A percentile compares a stretch with the other conserved stretches of the same genome.
Conservation (phyloP, 2,888 invertebrate genomes). For the Nephrotoma appendiculata region DNA sequence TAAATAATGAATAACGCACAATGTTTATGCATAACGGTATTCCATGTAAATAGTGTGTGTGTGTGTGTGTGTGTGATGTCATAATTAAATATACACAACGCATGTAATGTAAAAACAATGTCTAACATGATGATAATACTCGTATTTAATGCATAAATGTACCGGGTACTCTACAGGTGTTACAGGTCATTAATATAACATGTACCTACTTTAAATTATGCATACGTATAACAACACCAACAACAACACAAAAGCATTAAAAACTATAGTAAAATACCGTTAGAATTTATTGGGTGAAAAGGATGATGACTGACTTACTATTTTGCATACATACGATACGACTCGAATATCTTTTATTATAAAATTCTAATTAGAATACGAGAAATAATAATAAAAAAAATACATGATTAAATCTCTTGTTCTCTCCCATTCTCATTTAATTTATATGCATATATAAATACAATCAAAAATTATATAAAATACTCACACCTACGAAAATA, state of each 20-base stretch:
- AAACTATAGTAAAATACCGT: background rate
- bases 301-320: background rate
- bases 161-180: background rate
- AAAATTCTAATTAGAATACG: background rate
- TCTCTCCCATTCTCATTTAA: background rate
- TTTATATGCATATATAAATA: background rate
- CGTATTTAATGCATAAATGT: background rate
- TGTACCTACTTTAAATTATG: background rate
- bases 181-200: background rate
- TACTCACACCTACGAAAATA: background rate
- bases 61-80: background rate
- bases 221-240: background rate
- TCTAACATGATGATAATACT: background rate
- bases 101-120: background rate
- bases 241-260: background rate
- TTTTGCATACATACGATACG: background rate
- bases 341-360: background rate
- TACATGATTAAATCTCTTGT: background rate
- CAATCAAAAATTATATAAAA: background rate
- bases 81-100: background rate
- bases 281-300: background rate
- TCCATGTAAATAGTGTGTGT: background rate
- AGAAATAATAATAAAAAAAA: background rate
- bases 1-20: background rate
- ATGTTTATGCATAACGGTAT: background rate